A percentile compares a stretch with the other conserved stretches of the same genome.
Conservation (phyloP, 2,113 vertebrate species). For the Acanthochromis polyacanthus region DNA sequence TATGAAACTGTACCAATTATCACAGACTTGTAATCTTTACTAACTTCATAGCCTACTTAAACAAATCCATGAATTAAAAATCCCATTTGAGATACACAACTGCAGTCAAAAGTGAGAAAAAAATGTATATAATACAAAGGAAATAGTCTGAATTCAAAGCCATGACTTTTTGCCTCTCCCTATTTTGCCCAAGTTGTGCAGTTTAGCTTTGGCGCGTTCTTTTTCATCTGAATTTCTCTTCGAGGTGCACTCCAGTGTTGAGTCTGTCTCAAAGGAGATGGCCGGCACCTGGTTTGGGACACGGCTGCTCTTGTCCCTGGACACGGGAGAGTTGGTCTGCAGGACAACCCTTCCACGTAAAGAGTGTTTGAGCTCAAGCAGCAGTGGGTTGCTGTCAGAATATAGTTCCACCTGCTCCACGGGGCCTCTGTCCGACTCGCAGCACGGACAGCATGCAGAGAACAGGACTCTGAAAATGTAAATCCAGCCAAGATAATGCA, state of each 20-base stretch:
- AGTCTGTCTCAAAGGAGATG: conserved; percentile 77
- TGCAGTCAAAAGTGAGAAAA: conserved; percentile 6
- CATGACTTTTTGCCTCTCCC: conserved; percentile 75
- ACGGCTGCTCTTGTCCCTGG: conserved; percentile 46
- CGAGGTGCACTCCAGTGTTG: conserved; percentile 67
- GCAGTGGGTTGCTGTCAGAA: conserved; percentile 67
- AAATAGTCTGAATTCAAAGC: conserved; percentile 59
- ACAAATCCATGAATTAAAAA: conserved; percentile 8
- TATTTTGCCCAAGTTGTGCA: conserved; percentile 59
- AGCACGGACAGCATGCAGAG: conserved; percentile 73
- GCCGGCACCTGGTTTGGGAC: conserved; percentile 55
- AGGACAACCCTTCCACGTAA: conserved; percentile 76
- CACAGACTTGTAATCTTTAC: conserved; percentile 4
- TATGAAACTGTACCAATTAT: not conserved
- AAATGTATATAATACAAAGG: not conserved
- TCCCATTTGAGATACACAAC: conserved; percentile 7
- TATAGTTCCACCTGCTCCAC: conserved; percentile 51
- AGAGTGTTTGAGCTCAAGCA: conserved; percentile 78
- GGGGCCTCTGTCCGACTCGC: conserved; percentile 35
- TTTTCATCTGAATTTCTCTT: conserved; percentile 70
- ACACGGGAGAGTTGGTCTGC: conserved; percentile 55
- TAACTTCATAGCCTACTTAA: conserved; percentile 3
- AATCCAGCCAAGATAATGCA: conserved; percentile 78
- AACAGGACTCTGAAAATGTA: conserved; percentile 78
- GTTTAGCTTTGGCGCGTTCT: conserved; percentile 59